Conservation (phyloP, 1,140 invertebrate species). For the Protaetia brevitarsis region DNA sequence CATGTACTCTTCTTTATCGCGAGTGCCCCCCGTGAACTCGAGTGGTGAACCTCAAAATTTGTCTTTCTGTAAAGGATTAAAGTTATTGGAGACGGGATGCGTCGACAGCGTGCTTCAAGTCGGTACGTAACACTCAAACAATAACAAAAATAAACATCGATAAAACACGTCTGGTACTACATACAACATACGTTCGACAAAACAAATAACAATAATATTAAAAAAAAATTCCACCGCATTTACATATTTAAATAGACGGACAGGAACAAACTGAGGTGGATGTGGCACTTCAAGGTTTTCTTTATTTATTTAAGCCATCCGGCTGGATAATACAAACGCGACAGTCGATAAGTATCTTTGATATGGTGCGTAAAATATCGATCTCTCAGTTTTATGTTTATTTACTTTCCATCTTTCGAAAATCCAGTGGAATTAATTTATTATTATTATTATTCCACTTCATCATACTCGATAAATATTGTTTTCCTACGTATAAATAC, state of each 20-base stretch:
- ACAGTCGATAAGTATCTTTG: background rate
- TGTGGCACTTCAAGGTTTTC: conserved; percentile 5
- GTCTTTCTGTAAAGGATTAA: conserved; percentile 81
- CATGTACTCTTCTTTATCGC: conserved; percentile 82
- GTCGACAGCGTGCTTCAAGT: conserved; percentile 85
- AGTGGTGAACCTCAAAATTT: conserved; percentile 69
- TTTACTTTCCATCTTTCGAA: background rate
- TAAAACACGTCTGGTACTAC: too few species aligned
- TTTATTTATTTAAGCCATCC: conserved; percentile 13
- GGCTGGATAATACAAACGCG: background rate
- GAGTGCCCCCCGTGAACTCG: conserved; percentile 53
- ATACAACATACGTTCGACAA: too few species aligned
- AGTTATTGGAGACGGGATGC: conserved; percentile 73
- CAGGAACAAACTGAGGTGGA: background rate
- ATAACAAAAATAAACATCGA: too few species aligned
- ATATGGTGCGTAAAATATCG: background rate
- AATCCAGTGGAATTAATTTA: background rate
- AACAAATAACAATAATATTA: background rate
- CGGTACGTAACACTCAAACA: conserved; percentile 72
- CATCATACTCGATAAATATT: too few species aligned
- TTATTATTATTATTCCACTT: too few species aligned
- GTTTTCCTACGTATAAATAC: too few species aligned
- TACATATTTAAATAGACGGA: background rate
- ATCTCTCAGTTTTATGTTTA: background rate
- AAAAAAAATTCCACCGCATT: background rate